These are phyloP conservation scores for Eleginops maclovinus DNA, from an alignment of 2,113 vertebrate genomes.

Conservation along the genomic window DNA sequence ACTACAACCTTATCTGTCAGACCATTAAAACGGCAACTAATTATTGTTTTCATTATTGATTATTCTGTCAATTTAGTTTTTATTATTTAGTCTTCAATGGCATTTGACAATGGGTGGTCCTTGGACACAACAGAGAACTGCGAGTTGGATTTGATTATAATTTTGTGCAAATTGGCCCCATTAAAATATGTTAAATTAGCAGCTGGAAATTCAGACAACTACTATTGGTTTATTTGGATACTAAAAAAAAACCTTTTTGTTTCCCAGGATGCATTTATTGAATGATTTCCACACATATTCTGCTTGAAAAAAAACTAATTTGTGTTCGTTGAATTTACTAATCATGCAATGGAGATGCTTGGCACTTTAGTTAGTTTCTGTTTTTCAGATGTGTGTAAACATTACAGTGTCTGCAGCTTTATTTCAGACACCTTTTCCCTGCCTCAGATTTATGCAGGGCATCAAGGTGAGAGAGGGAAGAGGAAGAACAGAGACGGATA, in stretches of 20 bases:
- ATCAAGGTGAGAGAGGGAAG: constrained; percentile 53
- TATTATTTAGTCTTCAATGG: neutral
- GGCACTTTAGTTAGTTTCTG: neutral
- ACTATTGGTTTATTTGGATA: too few species aligned
- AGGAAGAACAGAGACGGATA: constrained; percentile 51
- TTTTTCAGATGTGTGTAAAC: neutral
- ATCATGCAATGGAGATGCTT: neutral
- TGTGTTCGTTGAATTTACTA: neutral
- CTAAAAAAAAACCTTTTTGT: neutral
- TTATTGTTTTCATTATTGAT: neutral
- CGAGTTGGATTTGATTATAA: neutral
- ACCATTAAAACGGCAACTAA: neutral
- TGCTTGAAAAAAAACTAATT: neutral
- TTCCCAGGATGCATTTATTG: neutral
- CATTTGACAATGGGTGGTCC: neutral
- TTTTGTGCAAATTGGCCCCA: neutral
- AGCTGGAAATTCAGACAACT: neutral
- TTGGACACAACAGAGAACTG: neutral
- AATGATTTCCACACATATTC: neutral
- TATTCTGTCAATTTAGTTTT: neutral
- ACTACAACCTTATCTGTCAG: neutral
- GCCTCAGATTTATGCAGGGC: constrained; percentile 32
- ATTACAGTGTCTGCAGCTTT: neutral
- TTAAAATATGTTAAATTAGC: neutral
- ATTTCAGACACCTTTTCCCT: neutral